Percentiles rank a stretch among this genome's conserved stretches.
phyloP scores from a whole-genome alignment of 2,113 vertebrate species.

The Copsychus sechellarum region DNA sequence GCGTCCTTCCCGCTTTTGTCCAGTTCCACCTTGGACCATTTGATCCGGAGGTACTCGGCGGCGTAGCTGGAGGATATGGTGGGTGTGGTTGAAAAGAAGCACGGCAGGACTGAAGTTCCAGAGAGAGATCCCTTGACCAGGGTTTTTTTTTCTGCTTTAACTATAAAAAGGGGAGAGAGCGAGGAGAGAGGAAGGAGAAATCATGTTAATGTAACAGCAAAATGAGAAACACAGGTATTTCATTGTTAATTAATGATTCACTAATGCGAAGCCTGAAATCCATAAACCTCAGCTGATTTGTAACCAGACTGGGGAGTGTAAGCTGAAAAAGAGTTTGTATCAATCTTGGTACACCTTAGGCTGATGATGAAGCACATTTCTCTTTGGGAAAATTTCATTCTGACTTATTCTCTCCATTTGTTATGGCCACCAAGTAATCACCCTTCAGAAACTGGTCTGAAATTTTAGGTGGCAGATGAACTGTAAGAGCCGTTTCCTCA shows the following conservation, averaged over 20 bases:
- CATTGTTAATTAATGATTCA: background rate
- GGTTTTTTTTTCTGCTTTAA: constrained; percentile 68
- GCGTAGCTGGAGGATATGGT: constrained; percentile 78
- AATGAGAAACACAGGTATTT: background rate
- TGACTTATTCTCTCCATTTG: background rate
- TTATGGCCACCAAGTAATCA: background rate
- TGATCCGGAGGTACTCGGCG: constrained; percentile 88
- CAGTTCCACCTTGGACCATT: constrained; percentile 91
- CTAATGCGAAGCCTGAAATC: background rate
- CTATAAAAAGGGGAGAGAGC: constrained; percentile 21
- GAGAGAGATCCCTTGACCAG: constrained; percentile 86
- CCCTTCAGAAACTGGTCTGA: background rate
- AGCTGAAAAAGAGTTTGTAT: background rate
- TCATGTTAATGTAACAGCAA: background rate
- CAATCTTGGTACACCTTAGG: background rate
- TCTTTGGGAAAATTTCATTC: background rate
- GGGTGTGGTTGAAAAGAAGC: constrained; percentile 87
- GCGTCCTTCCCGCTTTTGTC: constrained; percentile 76
- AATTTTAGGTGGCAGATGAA: background rate
- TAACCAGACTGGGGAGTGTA: background rate
- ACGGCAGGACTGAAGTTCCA: constrained; percentile 88
- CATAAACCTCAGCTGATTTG: background rate
- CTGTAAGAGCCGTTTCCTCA: background rate
- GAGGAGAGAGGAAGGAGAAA: background rate
- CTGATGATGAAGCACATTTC: fast-evolving